Base-by-base conservation (phyloP, 2,888 invertebrate species). In the Ichneumoninae sp. region DNA sequence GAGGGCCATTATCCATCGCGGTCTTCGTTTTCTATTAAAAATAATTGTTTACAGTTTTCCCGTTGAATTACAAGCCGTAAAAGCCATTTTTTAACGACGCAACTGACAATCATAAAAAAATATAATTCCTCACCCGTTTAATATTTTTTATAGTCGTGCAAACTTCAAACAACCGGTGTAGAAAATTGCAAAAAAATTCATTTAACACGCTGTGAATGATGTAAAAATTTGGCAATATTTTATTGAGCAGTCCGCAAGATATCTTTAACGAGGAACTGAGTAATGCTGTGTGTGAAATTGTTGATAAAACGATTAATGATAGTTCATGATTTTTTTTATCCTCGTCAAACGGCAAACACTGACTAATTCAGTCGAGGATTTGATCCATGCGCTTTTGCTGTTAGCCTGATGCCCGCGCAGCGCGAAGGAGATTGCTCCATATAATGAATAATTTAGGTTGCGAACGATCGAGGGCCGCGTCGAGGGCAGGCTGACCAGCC, bases 361-460 rank as follows among this genome's bases (percentile, higher is more conserved):
- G 62, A 62, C 62, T 62, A 50, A 62, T 75, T 65, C 47, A 65
- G 62, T 50, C 50, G 65, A 50, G 60, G 22, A 75, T 47, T 75
- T 74, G 57, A 69, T 78, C 66, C 33, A 52, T 22, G 54, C 30
- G 52, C 40, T 36, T 30, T 40, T 47, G 57, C 57, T 44, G 57
- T 22, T 22, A 54, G 62, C 47, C 60, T n/a, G 50, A 69, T 54
- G 81, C 68, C 57, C 66, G 75, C 79, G 75, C 68, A 60, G 60
- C 62, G 83, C 62, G 83, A 80, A 83, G 88, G 89, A 47, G 44
- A 91, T 91, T 88, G 89, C 89, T 90, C 90, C 88, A 90, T 90
- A 90, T 91, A 91, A 91, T 93, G 93, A 93, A 93, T 93, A 93
- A 93, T 92, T 93, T 92, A 92, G 92, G 89, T 85, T 85, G 90